A percentile compares a stretch with the other conserved stretches of the same genome.
Conservation (phyloP, 2,113 vertebrate species). For the Condylura cristata region DNA sequence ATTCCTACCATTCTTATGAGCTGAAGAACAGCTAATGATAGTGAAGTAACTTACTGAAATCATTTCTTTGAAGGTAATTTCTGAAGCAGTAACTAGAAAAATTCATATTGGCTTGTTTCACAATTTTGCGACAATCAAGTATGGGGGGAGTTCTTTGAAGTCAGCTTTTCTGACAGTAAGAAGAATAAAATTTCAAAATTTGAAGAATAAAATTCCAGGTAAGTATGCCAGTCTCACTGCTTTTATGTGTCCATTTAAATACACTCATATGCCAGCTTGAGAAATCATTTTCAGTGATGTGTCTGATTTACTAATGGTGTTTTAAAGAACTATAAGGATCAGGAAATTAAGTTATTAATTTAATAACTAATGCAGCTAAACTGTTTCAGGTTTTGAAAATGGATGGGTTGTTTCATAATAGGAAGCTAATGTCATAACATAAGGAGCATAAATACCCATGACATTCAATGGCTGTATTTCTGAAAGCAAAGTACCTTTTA, state of each 20-base stretch:
- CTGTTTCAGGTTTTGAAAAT: not conserved
- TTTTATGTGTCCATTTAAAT: not conserved
- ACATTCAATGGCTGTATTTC: not conserved
- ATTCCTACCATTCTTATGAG: not conserved
- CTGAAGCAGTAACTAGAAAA: not conserved
- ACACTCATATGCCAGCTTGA: not conserved
- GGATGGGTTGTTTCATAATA: not conserved
- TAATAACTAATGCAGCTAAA: not conserved
- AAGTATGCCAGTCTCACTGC: not conserved
- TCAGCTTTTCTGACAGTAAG: not conserved
- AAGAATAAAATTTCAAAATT: not conserved
- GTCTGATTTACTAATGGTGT: not conserved
- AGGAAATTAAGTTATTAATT: not conserved
- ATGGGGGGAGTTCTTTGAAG: not conserved
- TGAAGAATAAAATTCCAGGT: not conserved
- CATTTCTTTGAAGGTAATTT: slow-evolving; percentile 28
- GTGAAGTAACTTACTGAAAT: not conserved
- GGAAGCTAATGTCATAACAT: not conserved
- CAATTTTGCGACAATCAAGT: slow-evolving; percentile 30
- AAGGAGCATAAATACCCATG: not conserved
- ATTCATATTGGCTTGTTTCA: not conserved
- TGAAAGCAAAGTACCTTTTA: not conserved
- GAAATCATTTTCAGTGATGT: not conserved
- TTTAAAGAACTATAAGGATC: slow-evolving; percentile 15
- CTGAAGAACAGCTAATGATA: not conserved